Percentiles rank a stretch among this genome's conserved stretches.
phyloP scores from a whole-genome alignment of 2,797 vertebrate species.

The Dromococcyx pavoninus region DNA sequence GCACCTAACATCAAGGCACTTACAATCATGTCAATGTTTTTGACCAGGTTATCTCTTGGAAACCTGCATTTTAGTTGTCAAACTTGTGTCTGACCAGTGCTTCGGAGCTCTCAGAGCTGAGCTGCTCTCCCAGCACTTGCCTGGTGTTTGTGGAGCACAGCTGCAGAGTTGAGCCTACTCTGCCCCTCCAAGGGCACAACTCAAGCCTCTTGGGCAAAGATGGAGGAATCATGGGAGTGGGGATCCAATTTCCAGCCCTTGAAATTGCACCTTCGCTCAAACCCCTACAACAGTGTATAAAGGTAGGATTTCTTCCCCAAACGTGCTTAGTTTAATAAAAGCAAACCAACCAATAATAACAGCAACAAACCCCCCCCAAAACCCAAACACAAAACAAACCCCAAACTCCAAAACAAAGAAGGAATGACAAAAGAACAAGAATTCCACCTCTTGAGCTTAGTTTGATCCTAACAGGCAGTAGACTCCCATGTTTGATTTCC shows the following conservation, averaged over 20 bases:
- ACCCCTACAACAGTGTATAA: neutral
- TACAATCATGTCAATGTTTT: accelerated
- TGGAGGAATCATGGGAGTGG: too few relatives aligned
- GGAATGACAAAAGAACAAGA: too few relatives aligned
- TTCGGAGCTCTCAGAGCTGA: neutral
- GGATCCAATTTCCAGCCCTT: neutral
- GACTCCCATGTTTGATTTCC: neutral
- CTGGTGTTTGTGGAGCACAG: neutral
- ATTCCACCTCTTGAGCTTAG: neutral
- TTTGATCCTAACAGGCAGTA: neutral
- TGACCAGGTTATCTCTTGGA: neutral
- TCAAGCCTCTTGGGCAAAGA: neutral
- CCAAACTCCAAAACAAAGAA: accelerated
- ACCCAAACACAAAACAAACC: too few relatives aligned
- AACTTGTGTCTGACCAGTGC: neutral
- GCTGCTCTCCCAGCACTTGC: neutral
- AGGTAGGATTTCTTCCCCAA: neutral
- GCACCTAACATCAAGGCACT: neutral
- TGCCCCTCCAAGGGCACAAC: neutral
- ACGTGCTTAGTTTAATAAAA: neutral
- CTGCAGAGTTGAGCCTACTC: neutral
- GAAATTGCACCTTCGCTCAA: neutral
- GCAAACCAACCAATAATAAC: too few relatives aligned
- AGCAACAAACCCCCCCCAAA: too few relatives aligned
- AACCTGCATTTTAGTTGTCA: neutral